Conservation (phyloP, 1,140 invertebrate species). For the Drosophila obscura region DNA sequence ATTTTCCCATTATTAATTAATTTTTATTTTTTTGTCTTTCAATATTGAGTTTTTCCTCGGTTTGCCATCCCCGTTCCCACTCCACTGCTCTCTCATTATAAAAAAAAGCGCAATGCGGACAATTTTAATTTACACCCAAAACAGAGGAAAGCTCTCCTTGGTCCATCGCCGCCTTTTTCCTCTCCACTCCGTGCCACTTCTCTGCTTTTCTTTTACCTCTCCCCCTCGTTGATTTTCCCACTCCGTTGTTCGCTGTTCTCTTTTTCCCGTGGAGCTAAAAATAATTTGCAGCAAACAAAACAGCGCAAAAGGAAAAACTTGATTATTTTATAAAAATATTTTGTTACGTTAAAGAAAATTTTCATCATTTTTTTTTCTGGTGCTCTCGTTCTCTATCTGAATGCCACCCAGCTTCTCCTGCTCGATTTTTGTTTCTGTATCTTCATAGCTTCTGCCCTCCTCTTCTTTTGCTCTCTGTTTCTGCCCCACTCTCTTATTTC, state of each 20-base stretch:
- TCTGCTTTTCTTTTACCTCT: too few relatives aligned
- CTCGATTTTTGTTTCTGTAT: neutral
- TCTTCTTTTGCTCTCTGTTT: neutral
- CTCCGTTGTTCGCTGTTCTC: too few relatives aligned
- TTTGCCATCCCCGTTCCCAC: neutral
- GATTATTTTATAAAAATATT: conserved; percentile 80
- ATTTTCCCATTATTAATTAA: conserved; percentile 54
- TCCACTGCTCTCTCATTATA: conserved; percentile 25
- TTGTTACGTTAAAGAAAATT: conserved; percentile 74
- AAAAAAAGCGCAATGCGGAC: conserved; percentile 33
- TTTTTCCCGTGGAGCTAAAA: conserved; percentile 38
- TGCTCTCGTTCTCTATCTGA: conserved; percentile 3
- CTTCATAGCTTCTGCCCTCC: too few relatives aligned
- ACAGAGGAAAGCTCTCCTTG: conserved; percentile 20
- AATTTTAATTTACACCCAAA: conserved; percentile 55
- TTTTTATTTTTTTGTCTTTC: conserved; percentile 50
- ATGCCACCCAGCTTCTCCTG: neutral
- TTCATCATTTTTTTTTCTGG: conserved; percentile 39
- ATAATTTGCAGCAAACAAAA: conserved; percentile 71
- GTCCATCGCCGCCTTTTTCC: neutral
- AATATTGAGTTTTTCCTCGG: conserved; percentile 32
- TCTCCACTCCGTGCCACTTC: neutral
- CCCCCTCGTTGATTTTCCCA: too few relatives aligned
- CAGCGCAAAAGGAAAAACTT: conserved; percentile 63
- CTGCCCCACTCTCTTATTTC: conserved; percentile 21